Base-by-base conservation (phyloP, 2,888 invertebrate species). In the Cheilosia pagana region DNA sequence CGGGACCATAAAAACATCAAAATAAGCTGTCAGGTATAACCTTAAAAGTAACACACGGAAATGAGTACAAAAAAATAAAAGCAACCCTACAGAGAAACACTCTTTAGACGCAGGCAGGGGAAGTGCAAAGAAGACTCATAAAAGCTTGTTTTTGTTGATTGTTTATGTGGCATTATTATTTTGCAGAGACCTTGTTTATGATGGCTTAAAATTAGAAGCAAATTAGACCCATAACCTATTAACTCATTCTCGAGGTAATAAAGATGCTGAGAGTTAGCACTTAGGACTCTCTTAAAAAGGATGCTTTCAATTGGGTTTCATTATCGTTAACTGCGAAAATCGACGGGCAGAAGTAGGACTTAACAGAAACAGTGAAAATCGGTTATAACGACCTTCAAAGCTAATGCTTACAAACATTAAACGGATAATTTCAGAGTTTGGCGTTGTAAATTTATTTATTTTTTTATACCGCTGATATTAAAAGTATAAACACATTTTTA, bases 151-250 rank as follows among this genome's bases (percentile, higher is more conserved):
- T 16, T 28, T 16, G 48, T 21, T 63, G 7, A 8, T 19, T 48
- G 21, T 48, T 63, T 28, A 45, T 45, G 45, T 31, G 45, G 45
- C 43, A 25, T 28, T 16, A 28, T 62, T 48, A 48, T 25, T 28
- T 31, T 31, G 12, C 16, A 48, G 35, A 48, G 35, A 19, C 62
- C 31, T 48, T 63, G 31, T 21, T 31, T 23, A 21, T 12, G 14
- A 10, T 14, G n/a, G 31, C 21, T n/a, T n/a, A 28, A 31, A 31
- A 48, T 28, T 8, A 31, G 4, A 14, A 19, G 28, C 45, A 48
- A 63, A 63, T 48, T 25, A 31, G 3, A 3, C 8, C 31, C 7
- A 48, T 21, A 31, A 63, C 19, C 19, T 48, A 62, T 62, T 48
- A 62, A 19, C 7, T 43, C 35, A 35, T 35, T 35, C 35, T 12